These are phyloP conservation scores for Seira ritae DNA, from an alignment of 2,888 invertebrate genomes.

Conservation along the genomic window DNA sequence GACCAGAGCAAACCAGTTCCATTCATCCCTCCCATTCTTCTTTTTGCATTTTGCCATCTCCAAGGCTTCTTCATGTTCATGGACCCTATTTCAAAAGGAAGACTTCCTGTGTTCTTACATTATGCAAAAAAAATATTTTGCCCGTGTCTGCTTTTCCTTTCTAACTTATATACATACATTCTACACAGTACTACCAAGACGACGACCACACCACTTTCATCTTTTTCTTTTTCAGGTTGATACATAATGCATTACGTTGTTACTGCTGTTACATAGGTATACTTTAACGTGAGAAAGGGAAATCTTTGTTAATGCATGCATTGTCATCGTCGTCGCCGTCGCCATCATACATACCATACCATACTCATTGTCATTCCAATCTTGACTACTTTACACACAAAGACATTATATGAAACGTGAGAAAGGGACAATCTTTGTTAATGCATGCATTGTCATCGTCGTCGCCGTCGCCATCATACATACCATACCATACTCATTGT, in stretches of 20 bases:
- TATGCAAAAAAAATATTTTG: not conserved
- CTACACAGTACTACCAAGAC: too few species aligned
- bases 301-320: conserved; percentile 3
- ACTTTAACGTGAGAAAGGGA: not conserved
- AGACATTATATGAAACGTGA: too few species aligned
- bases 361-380: conserved; percentile 6
- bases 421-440: not conserved
- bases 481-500: not conserved
- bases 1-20: too few species aligned
- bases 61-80: too few species aligned
- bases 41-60: too few species aligned
- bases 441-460: conserved; percentile 24
- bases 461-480: conserved; percentile 26
- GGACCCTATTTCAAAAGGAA: too few species aligned
- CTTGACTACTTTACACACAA: not conserved
- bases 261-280: not conserved
- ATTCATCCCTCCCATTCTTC: too few species aligned
- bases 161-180: not conserved
- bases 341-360: not conserved
- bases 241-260: not conserved
- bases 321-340: conserved; percentile 31
- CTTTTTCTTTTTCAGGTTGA: not conserved
- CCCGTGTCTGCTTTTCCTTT: not conserved
- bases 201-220: too few species aligned
- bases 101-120: too few species aligned